Evolutionary conservation across 2,113 vertebrate species (phyloP), one percentile per base, ranked within the genome.

Genomic region (Dascyllus trimaculatus): DNA sequence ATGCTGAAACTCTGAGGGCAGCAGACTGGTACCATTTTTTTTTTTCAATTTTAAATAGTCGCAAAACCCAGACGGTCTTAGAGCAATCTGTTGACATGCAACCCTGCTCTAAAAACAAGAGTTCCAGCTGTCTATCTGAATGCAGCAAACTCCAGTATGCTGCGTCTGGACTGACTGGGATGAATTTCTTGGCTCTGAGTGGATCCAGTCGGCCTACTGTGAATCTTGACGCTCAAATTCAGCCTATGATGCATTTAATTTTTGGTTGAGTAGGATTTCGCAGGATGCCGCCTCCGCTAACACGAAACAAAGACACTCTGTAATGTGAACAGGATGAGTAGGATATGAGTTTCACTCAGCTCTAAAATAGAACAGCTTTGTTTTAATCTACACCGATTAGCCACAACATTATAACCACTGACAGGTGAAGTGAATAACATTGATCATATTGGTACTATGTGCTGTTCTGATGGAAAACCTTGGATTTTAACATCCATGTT

Each of bases 191-290:
- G 68, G 63, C 46, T 45, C 4, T 2, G 4, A 26, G 49, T 51
- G n/a, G 15, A 18, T 22, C 61, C 17, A 49, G 7, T 80, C 78
- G 72, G 58, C 35, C 11, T 25, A 48, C 13, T 2, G 11, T 26
- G 52, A 18, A 22, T 22, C n/a, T 26, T 43, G 13, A 32, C 14
- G n/a, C 62, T 68, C 56, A 49, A 1, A 52, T 73, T 64, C 43
- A 35, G 65, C 32, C 21, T 7, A 17, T 35, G 35, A 35, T 67
- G 63, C 58, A 2, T 60, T 56, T 7, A 1, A 10, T 52, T 61
- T 54, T 35, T 32, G 56, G 56, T 51, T 45, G 49, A 66, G 60
- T 65, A 4, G 1, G 24, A 25, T 70, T 75, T 70, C 58, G n/a
- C 17, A 58, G 35, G 35, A 54, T 26, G 60, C 45, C 51, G 54